These are phyloP conservation scores for Diplogasteroides magnus DNA, from an alignment of 1,140 invertebrate genomes.

Conservation along the genomic window DNA sequence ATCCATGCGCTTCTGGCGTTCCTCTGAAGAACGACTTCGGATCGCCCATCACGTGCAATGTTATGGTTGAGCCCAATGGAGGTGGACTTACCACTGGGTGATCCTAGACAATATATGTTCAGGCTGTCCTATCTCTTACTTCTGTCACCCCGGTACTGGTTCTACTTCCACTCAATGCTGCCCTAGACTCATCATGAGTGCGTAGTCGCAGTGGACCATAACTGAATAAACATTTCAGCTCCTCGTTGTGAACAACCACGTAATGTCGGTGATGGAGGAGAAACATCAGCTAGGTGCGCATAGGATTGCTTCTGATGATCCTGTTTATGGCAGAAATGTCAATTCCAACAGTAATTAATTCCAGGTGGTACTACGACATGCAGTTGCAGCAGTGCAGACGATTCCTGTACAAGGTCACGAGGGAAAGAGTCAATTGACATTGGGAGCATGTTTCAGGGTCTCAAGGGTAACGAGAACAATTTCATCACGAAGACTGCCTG, in stretches of 20 bases:
- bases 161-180: conserved; percentile 52
- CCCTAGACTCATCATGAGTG: conserved; percentile 31
- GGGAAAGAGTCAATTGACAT: neutral
- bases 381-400: conserved; percentile 45
- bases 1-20: conserved; percentile 46
- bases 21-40: conserved; percentile 48
- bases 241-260: conserved; percentile 39
- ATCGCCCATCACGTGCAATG: conserved; percentile 51
- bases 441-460: conserved; percentile 21
- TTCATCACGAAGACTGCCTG: conserved; percentile 45
- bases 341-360: too few species aligned
- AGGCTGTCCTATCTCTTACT: conserved; percentile 50
- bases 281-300: conserved; percentile 46
- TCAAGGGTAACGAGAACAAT: conserved; percentile 52
- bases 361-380: conserved; percentile 53
- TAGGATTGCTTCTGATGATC: too few species aligned
- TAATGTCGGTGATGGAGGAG: conserved; percentile 44
- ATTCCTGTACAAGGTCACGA: conserved; percentile 45
- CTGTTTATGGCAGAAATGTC: too few species aligned
- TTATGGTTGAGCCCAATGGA: conserved; percentile 50
- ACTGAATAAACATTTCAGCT: conserved; percentile 15
- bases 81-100: too few species aligned
- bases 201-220: neutral
- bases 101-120: too few species aligned
- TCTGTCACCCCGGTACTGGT: conserved; percentile 41